Evolutionary conservation across 2,888 invertebrate species (phyloP).

Genomic region (Cephus pygmeus): DNA sequence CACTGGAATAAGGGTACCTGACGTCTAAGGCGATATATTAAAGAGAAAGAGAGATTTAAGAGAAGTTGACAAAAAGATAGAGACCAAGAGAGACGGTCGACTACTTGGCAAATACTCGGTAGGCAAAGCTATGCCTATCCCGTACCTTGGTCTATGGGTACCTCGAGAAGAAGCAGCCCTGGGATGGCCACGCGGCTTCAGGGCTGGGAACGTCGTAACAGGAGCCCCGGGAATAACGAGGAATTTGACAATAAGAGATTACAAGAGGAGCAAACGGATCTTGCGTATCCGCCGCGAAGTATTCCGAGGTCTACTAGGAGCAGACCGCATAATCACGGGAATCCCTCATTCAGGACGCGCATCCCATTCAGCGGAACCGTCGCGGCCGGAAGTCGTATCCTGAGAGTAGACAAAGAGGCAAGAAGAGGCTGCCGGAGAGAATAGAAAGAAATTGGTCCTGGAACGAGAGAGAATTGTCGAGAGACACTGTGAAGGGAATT

Average conservation of each 20-base stretch:
- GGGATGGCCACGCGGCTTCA: no score
- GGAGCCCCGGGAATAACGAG: neutral
- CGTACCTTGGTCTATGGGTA: no score
- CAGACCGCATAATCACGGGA: constrained; percentile 53
- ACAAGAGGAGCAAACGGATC: neutral
- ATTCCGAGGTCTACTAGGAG: neutral
- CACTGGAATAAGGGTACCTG: constrained; percentile 4
- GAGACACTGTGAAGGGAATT: no score
- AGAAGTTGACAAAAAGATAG: constrained; percentile 23
- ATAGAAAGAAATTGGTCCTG: constrained; percentile 4
- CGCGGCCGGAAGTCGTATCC: constrained; percentile 63
- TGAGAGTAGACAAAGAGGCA: constrained; percentile 59
- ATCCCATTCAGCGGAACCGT: constrained; percentile 55
- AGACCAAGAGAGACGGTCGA: constrained; percentile 43
- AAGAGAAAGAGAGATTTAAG: no score
- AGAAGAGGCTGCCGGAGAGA: constrained; percentile 10
- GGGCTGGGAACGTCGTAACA: neutral
- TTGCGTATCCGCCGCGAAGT: neutral
- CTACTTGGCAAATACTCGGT: constrained; percentile 31
- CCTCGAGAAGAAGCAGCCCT: no score
- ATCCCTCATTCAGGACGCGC: constrained; percentile 44
- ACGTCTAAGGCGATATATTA: neutral
- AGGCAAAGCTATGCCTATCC: no score
- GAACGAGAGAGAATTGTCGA: constrained; percentile 9
- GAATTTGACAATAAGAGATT: neutral